A percentile compares a stretch with the other conserved stretches of the same genome.
Conservation (phyloP, 2,888 invertebrate genomes). For the Luffia ferchaultella region DNA sequence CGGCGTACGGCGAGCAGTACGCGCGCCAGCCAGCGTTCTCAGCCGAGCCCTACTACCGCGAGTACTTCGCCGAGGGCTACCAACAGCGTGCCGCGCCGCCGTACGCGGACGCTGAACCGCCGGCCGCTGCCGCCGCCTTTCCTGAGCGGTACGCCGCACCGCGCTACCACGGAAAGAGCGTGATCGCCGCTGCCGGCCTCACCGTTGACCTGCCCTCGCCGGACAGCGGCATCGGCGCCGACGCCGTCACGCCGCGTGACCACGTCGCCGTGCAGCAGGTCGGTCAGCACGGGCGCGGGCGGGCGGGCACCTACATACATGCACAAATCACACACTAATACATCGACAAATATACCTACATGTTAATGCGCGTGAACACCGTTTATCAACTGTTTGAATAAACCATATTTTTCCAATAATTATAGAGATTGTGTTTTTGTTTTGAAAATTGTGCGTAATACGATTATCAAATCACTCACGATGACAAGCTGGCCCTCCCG, state of each 20-base stretch:
- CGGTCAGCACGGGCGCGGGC: constrained; percentile 50
- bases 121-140: constrained; percentile 70
- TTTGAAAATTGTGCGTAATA: too few relatives aligned
- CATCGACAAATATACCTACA: background rate
- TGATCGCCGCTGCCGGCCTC: constrained; percentile 80
- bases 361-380: constrained; percentile 1
- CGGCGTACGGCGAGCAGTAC: constrained; percentile 63
- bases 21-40: constrained; percentile 67
- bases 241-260: constrained; percentile 90
- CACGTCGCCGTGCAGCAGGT: constrained; percentile 92
- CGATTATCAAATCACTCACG: too few relatives aligned
- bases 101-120: constrained; percentile 62
- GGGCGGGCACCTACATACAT: constrained; percentile 24
- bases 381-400: too few relatives aligned
- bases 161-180: constrained; percentile 76
- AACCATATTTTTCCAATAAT: too few relatives aligned
- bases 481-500: too few relatives aligned
- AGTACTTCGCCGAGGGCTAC: constrained; percentile 75
- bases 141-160: constrained; percentile 75
- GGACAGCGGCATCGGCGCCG: constrained; percentile 95
- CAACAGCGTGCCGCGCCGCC: constrained; percentile 69
- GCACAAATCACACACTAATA: constrained; percentile 16
- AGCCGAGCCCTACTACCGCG: constrained; percentile 81
- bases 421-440: too few relatives aligned
- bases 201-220: constrained; percentile 95